These are phyloP conservation scores for Sclerurus mexicanus DNA, from an alignment of 2,113 vertebrate genomes.

Conservation along the genomic window DNA sequence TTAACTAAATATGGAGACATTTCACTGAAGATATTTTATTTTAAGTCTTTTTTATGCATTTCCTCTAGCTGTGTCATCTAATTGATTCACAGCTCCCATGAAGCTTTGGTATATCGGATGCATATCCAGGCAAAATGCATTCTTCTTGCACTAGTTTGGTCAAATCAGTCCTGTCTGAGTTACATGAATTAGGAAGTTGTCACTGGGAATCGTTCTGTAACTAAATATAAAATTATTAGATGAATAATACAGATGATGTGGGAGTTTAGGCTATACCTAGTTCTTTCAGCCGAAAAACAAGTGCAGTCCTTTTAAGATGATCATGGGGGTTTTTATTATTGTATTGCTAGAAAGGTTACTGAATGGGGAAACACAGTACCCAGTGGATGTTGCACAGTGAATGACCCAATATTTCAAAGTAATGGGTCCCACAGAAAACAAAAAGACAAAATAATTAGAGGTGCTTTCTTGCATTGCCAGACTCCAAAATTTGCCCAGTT, in stretches of 20 bases:
- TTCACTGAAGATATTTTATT: slow-evolving; percentile 58
- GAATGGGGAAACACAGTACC: not conserved
- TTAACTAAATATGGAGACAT: slow-evolving; percentile 56
- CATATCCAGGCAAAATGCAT: not conserved
- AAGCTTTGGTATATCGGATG: not conserved
- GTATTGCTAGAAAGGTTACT: not conserved
- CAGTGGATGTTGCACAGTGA: not conserved
- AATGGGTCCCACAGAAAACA: not conserved
- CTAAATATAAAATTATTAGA: not conserved
- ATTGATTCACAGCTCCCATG: slow-evolving; percentile 24
- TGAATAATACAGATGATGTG: not conserved
- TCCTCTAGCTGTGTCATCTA: slow-evolving; percentile 57
- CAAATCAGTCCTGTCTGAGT: not conserved
- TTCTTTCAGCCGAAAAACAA: not conserved
- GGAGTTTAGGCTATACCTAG: not conserved
- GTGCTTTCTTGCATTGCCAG: not conserved
- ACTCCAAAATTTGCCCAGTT: not conserved
- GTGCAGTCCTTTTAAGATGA: not conserved
- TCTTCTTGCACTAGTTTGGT: not conserved
- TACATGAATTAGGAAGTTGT: not conserved
- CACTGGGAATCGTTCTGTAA: not conserved
- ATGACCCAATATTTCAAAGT: not conserved
- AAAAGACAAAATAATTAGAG: not conserved
- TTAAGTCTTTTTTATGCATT: slow-evolving; percentile 16
- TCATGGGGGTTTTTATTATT: not conserved